These are phyloP conservation scores for Xiphias gladius DNA, from an alignment of 2,113 vertebrate genomes.

Conservation along the genomic window DNA sequence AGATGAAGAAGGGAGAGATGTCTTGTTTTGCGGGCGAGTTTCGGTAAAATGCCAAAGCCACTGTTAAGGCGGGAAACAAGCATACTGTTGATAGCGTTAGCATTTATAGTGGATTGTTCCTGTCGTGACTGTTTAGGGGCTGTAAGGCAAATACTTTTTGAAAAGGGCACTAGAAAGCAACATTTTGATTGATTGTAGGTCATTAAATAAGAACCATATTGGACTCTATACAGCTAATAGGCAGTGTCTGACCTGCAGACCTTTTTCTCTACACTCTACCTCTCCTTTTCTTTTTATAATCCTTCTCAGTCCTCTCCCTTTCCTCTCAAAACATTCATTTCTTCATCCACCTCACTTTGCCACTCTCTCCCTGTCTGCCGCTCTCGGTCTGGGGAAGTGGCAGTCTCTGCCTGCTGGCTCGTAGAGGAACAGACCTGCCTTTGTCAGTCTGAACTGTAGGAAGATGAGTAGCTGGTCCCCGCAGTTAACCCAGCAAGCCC, in stretches of 20 bases:
- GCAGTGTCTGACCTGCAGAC: slow-evolving; percentile 16
- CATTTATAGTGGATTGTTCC: slow-evolving; percentile 58
- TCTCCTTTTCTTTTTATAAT: background rate
- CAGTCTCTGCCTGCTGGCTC: slow-evolving; percentile 54
- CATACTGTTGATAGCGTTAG: slow-evolving; percentile 43
- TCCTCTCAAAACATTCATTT: slow-evolving; percentile 45
- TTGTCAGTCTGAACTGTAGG: slow-evolving; percentile 73
- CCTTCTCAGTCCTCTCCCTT: slow-evolving; percentile 24
- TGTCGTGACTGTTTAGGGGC: slow-evolving; percentile 19
- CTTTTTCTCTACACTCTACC: slow-evolving; percentile 10
- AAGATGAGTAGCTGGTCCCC: slow-evolving; percentile 70
- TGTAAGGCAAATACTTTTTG: slow-evolving; percentile 43
- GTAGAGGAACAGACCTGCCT: slow-evolving; percentile 74
- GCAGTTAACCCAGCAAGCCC: slow-evolving; percentile 57
- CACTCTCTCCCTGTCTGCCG: slow-evolving; percentile 29
- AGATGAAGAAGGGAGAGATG: slow-evolving; percentile 55
- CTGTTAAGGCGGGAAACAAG: slow-evolving; percentile 13
- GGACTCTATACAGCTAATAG: slow-evolving; percentile 28
- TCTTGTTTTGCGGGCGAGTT: slow-evolving; percentile 41
- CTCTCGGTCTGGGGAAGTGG: slow-evolving; percentile 64
- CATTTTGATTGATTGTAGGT: slow-evolving; percentile 37
- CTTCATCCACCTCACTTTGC: slow-evolving; percentile 49
- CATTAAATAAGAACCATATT: slow-evolving; percentile 7
- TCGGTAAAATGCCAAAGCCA: slow-evolving; percentile 36
- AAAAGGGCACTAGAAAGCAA: slow-evolving; percentile 51